phyloP scores from a whole-genome alignment of 2,797 vertebrate genomes.

The Smutsia gigantea region DNA sequence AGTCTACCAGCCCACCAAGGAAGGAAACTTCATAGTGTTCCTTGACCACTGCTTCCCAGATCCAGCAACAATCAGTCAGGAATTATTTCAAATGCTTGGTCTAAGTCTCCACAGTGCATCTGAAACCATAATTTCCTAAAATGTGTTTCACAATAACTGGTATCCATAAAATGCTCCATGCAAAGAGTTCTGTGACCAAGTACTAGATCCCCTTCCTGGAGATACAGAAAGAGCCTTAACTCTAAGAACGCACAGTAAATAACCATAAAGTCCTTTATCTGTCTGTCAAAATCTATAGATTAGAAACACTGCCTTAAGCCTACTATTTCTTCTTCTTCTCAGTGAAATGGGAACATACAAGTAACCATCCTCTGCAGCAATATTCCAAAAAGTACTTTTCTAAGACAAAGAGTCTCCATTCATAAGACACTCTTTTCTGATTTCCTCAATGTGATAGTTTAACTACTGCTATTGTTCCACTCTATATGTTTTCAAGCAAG shows the following conservation, averaged over 20 bases:
- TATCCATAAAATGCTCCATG: constrained; percentile 14
- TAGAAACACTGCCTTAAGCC: neutral
- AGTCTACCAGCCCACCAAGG: neutral
- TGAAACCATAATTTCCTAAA: constrained; percentile 53
- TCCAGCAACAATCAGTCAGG: neutral
- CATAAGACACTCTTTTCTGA: neutral
- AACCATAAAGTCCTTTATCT: neutral
- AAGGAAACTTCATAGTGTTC: neutral
- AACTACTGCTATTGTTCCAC: neutral
- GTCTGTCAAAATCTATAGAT: neutral
- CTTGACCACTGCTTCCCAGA: neutral
- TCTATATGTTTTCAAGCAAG: constrained; percentile 2
- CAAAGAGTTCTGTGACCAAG: constrained; percentile 24
- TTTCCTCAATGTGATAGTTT: constrained; percentile 17
- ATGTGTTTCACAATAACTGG: constrained; percentile 8
- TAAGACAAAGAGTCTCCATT: neutral
- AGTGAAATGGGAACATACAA: neutral
- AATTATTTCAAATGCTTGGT: constrained; percentile 17
- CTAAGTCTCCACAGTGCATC: neutral
- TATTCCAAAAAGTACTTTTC: constrained; percentile 17
- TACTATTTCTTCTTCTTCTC: constrained; percentile 33
- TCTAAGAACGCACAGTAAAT: neutral
- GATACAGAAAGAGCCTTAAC: neutral
- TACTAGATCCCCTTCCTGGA: neutral
- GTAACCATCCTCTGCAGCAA: neutral